phyloP scores from a whole-genome alignment of 53 echinoderm and acorn worm species.

The Arbacia lixula region DNA sequence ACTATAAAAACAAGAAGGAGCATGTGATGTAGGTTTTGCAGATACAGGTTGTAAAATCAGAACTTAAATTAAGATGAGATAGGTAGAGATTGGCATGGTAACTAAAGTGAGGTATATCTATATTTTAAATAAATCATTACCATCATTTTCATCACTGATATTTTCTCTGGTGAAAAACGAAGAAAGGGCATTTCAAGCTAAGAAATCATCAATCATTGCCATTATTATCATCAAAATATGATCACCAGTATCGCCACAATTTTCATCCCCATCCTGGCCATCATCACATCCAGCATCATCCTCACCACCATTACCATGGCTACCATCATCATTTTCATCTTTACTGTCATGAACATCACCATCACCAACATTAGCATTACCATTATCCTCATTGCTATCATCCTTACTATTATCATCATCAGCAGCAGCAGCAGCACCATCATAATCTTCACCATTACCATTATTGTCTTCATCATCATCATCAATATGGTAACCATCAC shows the following conservation, averaged over 20 bases:
- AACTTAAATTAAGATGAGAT: too few relatives aligned
- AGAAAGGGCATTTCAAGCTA: too few relatives aligned
- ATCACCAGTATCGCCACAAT: conserved; percentile 1
- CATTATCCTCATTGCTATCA: background rate
- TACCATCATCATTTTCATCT: background rate
- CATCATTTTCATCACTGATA: too few relatives aligned
- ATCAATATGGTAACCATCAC: background rate
- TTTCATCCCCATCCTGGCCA: background rate
- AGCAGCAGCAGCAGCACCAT: background rate
- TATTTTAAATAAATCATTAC: too few relatives aligned
- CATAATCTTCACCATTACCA: background rate
- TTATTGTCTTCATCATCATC: background rate
- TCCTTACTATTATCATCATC: background rate
- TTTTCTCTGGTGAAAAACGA: too few relatives aligned
- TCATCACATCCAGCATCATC: background rate
- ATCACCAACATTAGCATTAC: background rate
- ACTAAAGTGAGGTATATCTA: too few relatives aligned
- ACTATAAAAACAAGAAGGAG: too few relatives aligned
- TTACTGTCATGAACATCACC: background rate
- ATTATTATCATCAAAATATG: background rate
- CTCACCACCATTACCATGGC: background rate
- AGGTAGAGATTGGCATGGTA: too few relatives aligned
- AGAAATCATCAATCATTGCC: too few relatives aligned
- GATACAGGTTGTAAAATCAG: too few relatives aligned
- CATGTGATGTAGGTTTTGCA: too few relatives aligned